Evolutionary conservation across 2,888 invertebrate genomes (phyloP).

Genomic region (Drosophila affinis): DNA sequence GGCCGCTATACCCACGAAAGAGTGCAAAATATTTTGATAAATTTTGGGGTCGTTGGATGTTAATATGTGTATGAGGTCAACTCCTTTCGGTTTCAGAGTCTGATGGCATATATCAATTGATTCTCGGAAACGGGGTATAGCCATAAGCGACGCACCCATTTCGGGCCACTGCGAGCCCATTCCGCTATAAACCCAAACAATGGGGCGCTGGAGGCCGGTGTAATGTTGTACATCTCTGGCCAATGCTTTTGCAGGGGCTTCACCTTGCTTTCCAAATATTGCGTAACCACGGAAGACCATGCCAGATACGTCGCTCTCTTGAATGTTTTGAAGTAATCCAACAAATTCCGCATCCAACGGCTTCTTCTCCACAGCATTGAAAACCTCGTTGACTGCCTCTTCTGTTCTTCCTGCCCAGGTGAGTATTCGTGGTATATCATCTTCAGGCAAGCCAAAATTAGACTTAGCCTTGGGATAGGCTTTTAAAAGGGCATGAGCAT

Average conservation of each 20-base stretch:
- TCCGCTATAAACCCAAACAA: constrained; percentile 96
- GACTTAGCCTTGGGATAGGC: constrained; percentile 73
- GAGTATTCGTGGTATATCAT: constrained; percentile 89
- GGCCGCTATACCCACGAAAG: constrained; percentile 90
- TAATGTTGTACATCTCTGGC: constrained; percentile 86
- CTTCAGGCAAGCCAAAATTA: constrained; percentile 86
- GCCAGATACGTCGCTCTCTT: constrained; percentile 86
- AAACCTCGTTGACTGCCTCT: constrained; percentile 88
- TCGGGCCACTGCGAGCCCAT: constrained; percentile 95
- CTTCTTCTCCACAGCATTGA: constrained; percentile 87
- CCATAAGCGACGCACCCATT: constrained; percentile 91
- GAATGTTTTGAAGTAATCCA: constrained; percentile 86
- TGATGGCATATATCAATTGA: constrained; percentile 87
- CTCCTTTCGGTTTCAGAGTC: constrained; percentile 86
- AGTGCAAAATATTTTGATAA: constrained; percentile 87
- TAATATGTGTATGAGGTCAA: constrained; percentile 88
- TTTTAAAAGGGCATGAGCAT: constrained; percentile 85
- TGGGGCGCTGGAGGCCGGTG: constrained; percentile 87
- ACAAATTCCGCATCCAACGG: constrained; percentile 87
- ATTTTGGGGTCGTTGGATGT: constrained; percentile 86
- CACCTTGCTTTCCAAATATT: constrained; percentile 83
- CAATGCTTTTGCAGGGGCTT: constrained; percentile 73
- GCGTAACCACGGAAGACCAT: constrained; percentile 91
- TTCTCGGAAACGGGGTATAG: constrained; percentile 89
- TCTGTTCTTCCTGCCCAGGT: constrained; percentile 92